phyloP scores from a whole-genome alignment of 2,113 vertebrate species.

The Psephotus haematonotus region DNA sequence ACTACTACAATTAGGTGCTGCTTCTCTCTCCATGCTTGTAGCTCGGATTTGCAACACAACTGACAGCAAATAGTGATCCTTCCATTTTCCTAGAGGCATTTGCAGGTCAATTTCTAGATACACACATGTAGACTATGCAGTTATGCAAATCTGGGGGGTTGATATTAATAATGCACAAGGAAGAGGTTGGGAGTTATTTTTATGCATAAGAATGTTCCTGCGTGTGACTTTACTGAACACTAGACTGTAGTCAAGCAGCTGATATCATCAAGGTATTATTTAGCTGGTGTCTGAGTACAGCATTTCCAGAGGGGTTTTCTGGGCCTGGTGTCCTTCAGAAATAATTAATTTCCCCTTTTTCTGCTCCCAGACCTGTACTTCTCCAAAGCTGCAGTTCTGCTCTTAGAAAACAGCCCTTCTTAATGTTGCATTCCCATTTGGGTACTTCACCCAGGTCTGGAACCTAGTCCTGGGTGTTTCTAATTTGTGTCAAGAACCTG shows the following conservation, averaged over 20 bases:
- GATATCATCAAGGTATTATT: constrained; percentile 7
- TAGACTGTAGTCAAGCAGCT: neutral
- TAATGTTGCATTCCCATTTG: neutral
- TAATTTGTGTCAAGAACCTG: neutral
- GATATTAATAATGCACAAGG: neutral
- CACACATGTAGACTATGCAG: neutral
- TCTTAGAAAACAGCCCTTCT: neutral
- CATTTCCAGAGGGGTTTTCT: constrained; percentile 28
- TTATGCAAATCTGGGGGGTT: neutral
- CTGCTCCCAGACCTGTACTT: neutral
- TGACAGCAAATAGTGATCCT: neutral
- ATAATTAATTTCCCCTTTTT: neutral
- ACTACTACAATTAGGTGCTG: neutral
- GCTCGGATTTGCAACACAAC: neutral
- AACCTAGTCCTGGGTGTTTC: neutral
- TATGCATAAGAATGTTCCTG: neutral
- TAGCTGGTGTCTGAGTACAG: neutral
- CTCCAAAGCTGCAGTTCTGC: neutral
- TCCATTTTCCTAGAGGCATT: neutral
- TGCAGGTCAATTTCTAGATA: neutral
- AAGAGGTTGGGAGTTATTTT: neutral
- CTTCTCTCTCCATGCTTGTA: neutral
- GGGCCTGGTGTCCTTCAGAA: constrained; percentile 3
- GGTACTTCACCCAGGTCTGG: neutral
- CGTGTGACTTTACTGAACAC: neutral